Evolutionary conservation across 1,140 invertebrate genomes (phyloP).

Genomic region (Drosophila pseudoananassae): DNA sequence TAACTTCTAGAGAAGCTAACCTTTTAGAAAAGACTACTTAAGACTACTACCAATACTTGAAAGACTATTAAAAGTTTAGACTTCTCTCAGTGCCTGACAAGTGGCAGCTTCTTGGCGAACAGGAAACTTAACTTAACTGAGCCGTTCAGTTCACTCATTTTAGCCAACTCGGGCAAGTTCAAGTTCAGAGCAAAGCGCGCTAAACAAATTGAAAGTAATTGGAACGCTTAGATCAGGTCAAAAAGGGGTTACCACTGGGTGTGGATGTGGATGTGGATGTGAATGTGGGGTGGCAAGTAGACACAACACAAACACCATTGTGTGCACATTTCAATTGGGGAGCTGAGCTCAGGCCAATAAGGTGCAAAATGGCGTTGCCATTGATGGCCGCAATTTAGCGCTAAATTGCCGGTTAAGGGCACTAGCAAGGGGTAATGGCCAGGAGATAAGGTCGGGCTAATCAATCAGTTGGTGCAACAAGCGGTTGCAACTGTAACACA

Average conservation of each 20-base stretch:
- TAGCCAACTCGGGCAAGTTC: conserved; percentile 27
- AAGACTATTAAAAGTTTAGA: neutral
- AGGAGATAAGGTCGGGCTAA: conserved; percentile 10
- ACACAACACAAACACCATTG: conserved; percentile 7
- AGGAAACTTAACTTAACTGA: conserved; percentile 23
- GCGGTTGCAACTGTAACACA: conserved; percentile 24
- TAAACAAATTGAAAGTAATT: conserved; percentile 62
- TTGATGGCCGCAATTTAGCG: conserved; percentile 38
- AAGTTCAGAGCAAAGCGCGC: conserved; percentile 50
- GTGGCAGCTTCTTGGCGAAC: conserved; percentile 18
- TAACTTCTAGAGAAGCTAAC: too few relatives aligned
- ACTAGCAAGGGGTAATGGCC: neutral
- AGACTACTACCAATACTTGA: too few relatives aligned
- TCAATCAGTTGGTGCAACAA: conserved; percentile 46
- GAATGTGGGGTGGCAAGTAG: neutral
- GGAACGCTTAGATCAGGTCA: conserved; percentile 46
- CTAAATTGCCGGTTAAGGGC: conserved; percentile 9
- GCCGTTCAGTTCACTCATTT: conserved; percentile 16
- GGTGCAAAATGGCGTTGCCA: conserved; percentile 36
- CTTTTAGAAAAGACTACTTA: too few relatives aligned
- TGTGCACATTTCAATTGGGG: neutral
- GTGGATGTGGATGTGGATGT: neutral
- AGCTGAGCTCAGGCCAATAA: conserved; percentile 31
- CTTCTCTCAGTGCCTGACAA: conserved; percentile 15
- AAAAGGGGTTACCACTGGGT: neutral